A percentile compares a stretch with the other conserved stretches of the same genome.
phyloP scores from a whole-genome alignment of 1,140 invertebrate species.

The Centruroides sculpturatus region DNA sequence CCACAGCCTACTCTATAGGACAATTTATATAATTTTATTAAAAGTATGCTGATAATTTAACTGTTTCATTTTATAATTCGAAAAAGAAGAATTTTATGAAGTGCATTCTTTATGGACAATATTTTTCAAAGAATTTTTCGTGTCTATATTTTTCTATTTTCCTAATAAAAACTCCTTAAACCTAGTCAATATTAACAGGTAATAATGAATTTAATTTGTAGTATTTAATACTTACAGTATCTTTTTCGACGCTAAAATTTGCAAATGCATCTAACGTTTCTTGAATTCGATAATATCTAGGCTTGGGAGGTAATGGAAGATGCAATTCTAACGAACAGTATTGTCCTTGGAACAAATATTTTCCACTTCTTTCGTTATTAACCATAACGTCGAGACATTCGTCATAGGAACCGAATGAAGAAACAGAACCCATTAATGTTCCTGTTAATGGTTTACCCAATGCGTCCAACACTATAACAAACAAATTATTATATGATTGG shows the following conservation, averaged over 20 bases:
- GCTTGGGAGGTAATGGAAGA: background rate
- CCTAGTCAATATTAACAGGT: background rate
- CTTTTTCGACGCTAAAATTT: constrained; percentile 6
- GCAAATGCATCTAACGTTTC: background rate
- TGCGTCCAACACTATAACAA: constrained; percentile 6
- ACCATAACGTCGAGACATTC: constrained; percentile 10
- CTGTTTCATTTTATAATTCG: too few relatives aligned
- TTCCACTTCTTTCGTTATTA: background rate
- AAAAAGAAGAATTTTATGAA: too few relatives aligned
- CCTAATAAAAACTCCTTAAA: background rate
- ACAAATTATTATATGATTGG: background rate
- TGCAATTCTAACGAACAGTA: constrained; percentile 5
- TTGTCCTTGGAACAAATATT: background rate
- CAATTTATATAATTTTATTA: too few relatives aligned
- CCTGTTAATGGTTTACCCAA: constrained; percentile 2
- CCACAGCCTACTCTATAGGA: too few relatives aligned
- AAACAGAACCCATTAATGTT: constrained; percentile 8
- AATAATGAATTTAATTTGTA: background rate
- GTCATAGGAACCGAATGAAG: constrained; percentile 14
- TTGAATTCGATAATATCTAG: background rate
- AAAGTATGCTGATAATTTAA: too few relatives aligned
- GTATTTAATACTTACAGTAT: background rate
- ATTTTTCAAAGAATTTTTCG: too few relatives aligned
- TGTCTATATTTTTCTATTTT: background rate
- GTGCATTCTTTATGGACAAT: too few relatives aligned